Conservation (phyloP, 1,140 invertebrate genomes). For the Micrasema longulum region DNA sequence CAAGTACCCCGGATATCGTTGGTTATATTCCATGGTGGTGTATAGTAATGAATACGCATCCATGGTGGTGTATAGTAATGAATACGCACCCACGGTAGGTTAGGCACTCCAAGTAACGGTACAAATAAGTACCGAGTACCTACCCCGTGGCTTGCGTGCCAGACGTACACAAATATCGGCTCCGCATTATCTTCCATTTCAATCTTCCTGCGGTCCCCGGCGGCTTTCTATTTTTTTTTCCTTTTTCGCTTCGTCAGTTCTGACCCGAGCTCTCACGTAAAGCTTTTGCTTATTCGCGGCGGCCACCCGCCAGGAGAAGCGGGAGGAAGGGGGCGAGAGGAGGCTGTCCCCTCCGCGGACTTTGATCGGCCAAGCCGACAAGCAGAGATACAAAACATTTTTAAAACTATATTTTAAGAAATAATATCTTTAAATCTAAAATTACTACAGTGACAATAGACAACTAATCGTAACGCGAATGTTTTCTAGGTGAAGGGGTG, state of each 20-base stretch:
- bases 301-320: background rate
- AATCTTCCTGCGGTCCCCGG: conserved; percentile 27
- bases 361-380: conserved; percentile 30
- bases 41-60: too few species aligned
- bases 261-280: conserved; percentile 31
- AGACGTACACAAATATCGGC: conserved; percentile 33
- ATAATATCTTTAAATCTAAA: too few species aligned
- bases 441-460: too few species aligned
- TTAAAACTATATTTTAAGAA: too few species aligned
- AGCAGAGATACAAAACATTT: background rate
- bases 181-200: conserved; percentile 26
- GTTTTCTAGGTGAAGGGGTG: too few species aligned
- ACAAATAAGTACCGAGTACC: conserved; percentile 1
- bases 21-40: too few species aligned
- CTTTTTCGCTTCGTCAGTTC: conserved; percentile 15
- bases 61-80: too few species aligned
- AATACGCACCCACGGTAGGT: too few species aligned
- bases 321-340: background rate
- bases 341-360: conserved; percentile 25
- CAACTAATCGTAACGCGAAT: too few species aligned
- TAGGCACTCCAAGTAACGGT: conserved; percentile 19
- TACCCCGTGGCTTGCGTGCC: conserved; percentile 21
- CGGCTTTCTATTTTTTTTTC: conserved; percentile 29
- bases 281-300: conserved; percentile 35
- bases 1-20: too few species aligned